Evolutionary conservation across 1,140 invertebrate species (phyloP), one percentile per base, ranked within the genome.

Genomic region (Heliconius nattereri): DNA sequence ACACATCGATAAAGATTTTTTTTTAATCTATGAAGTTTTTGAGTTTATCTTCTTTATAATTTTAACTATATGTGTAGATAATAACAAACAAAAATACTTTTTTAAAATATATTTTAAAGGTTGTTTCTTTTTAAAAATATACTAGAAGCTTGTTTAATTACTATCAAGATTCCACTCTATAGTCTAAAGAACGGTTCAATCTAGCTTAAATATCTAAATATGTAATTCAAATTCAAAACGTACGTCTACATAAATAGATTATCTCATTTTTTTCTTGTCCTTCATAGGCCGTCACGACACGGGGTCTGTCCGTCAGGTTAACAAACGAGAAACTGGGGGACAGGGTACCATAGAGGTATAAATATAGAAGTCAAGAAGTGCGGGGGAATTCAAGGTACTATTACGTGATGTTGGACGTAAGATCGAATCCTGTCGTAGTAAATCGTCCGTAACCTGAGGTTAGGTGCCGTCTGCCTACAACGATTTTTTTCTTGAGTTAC

Each of bases 401-500:
- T 87, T 90, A 91, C 87, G 75, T 76, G 75, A 76, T 60, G 52
- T 86, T 87, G 84, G 78, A 89, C 87, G 88, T 90, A 91, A 89
- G 86, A 89, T 85, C 85, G 83, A 86, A 87, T 86, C 85, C 89
- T 88, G 88, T 89, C 91, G 32, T 57, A 49, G 75, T 70, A 49
- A 91, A 90, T 90, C 87, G 86, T 81, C 84, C 86, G 86, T 87
- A 89, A 86, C n/a, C 60, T 29, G 37, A 40, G 35, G 20, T 66
- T 49, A 32, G 26, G 57, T 86, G 85, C 86, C 29, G 89, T 57
- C 77, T 86, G 23, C 72, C 73, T 81, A 81, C 79, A 78, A 80
- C 85, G 87, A 90, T 29, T 66, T 29, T 66, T 66, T 66, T n/a
- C 26, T 29, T 2, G 0, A 16, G 23, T 23, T 57, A 57, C n/a